Percentiles rank a stretch among this genome's conserved stretches.
phyloP scores from a whole-genome alignment of 2,113 vertebrate species.

The Benitochromis conjunctus region DNA sequence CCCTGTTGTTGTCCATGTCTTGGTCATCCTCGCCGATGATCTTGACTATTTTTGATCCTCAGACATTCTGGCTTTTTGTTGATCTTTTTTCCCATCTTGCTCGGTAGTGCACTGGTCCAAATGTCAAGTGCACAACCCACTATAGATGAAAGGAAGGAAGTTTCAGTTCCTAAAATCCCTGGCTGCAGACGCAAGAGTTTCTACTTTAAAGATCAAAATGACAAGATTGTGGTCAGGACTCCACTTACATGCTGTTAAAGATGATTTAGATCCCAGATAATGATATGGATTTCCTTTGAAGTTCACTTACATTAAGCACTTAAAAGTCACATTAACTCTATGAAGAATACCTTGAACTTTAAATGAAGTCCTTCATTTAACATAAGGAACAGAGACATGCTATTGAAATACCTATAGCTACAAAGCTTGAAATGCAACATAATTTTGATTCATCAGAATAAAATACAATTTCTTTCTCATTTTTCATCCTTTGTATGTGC shows the following conservation, averaged over 20 bases:
- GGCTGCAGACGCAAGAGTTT: background rate
- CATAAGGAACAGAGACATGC: background rate
- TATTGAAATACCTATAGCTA: background rate
- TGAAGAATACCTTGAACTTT: background rate
- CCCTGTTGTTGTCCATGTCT: background rate
- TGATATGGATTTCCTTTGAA: constrained; percentile 31
- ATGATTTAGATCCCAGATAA: constrained; percentile 21
- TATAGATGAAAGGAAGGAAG: constrained; percentile 11
- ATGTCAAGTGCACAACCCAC: background rate
- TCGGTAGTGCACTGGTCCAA: background rate
- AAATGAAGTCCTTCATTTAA: background rate
- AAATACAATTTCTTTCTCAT: background rate
- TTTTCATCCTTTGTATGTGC: background rate
- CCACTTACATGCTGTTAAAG: background rate
- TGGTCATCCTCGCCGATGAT: constrained; percentile 20
- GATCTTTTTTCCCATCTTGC: background rate
- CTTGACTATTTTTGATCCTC: constrained; percentile 6
- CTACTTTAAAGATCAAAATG: constrained; percentile 19
- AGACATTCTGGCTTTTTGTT: constrained; percentile 1
- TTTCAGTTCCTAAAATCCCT: background rate
- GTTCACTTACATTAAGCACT: constrained; percentile 6
- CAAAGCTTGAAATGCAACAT: background rate
- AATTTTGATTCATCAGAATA: background rate
- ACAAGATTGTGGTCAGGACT: constrained; percentile 11
- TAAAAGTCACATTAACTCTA: constrained; percentile 10